A percentile compares a stretch with the other conserved stretches of the same genome.
These are phyloP conservation scores for Cosmia trapezina DNA, from an alignment of 2,888 invertebrate genomes.

Conservation along the genomic window DNA sequence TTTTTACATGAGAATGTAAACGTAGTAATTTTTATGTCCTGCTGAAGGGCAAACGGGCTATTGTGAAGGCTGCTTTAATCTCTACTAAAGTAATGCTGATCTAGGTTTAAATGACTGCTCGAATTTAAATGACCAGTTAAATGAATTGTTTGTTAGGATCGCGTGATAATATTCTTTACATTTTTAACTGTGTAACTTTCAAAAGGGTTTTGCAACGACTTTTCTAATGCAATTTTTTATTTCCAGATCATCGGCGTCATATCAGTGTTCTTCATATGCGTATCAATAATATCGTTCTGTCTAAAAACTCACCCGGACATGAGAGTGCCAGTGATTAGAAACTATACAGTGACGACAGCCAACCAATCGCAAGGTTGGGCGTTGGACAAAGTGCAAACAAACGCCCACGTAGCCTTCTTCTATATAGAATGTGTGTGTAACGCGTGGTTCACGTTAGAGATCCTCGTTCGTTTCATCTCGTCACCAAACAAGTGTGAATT, in stretches of 20 bases:
- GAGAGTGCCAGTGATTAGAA: slow-evolving; percentile 96
- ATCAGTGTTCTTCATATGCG: slow-evolving; percentile 99
- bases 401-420: slow-evolving; percentile 99
- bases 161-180: background rate
- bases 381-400: slow-evolving; percentile 97
- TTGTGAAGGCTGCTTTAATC: slow-evolving; percentile 49
- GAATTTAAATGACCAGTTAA: slow-evolving; percentile 31
- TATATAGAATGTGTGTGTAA: slow-evolving; percentile 99
- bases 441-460: slow-evolving; percentile 99
- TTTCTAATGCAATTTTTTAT: slow-evolving; percentile 57
- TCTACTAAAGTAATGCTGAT: slow-evolving; percentile 33
- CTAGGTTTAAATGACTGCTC: slow-evolving; percentile 19
- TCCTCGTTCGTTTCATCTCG: slow-evolving; percentile 97
- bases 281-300: slow-evolving; percentile 99
- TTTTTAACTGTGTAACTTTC: background rate
- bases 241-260: slow-evolving; percentile 99
- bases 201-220: background rate
- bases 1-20: slow-evolving; percentile 61
- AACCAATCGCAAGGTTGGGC: slow-evolving; percentile 95
- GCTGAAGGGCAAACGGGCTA: slow-evolving; percentile 36
- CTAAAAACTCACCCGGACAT: slow-evolving; percentile 99
- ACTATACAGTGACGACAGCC: slow-evolving; percentile 94
- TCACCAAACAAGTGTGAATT: slow-evolving; percentile 98
- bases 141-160: slow-evolving; percentile 17
- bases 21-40: slow-evolving; percentile 55